Evolutionary conservation across 2,797 vertebrate species (phyloP), one percentile per base, ranked within the genome.

Genomic region (Tympanoctomys barrerae): DNA sequence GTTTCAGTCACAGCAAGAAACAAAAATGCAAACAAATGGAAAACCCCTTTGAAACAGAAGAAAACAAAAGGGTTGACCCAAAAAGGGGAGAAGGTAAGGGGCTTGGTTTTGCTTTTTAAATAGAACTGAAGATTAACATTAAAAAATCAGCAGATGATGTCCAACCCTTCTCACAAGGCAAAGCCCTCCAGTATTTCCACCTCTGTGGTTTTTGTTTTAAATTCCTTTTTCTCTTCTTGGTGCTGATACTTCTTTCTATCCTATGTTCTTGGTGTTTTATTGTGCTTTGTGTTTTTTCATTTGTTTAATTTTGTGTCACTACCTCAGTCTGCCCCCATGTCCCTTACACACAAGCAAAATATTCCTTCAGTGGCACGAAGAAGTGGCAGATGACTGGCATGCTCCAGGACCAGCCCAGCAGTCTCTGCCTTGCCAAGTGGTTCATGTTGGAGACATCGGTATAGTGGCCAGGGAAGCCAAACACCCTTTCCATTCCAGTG

Each of bases 381-480:
- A 99, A 99, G 99, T 99, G 99, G 98, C 99, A 99, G 97, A 99
- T 99, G 93, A 99, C 99, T 1, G 99, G 99, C 97, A 99, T 99
- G 57, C 99, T 99, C 99, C 99, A 99, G 13, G 99, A 99, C 92
- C 99, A 98, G 97, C 99, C 99, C 97, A 99, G 99, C 97, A 99
- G 99, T 99, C 99, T 99, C 98, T 99, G 99, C 98, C 99, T 99
- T 64, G 99, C 99, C 99, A 99, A 99, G 94, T 99, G 99, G 98
- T 99, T 99, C 99, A 99, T 99, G 99, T 99, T 99, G 98, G 99
- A 99, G 97, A 99, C 99, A 52, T 99, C 99, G 2, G 99, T 99
- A 98, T 99, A 99, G 98, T 99, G 99, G 98, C 99, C 99, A 14
- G 99, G 99, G 98, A 99, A 99, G 96, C 99, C 99, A 24, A 99